A percentile compares a stretch with the other conserved stretches of the same genome.
Conservation (phyloP, 2,113 vertebrate genomes). For the Leuciscus idus region DNA sequence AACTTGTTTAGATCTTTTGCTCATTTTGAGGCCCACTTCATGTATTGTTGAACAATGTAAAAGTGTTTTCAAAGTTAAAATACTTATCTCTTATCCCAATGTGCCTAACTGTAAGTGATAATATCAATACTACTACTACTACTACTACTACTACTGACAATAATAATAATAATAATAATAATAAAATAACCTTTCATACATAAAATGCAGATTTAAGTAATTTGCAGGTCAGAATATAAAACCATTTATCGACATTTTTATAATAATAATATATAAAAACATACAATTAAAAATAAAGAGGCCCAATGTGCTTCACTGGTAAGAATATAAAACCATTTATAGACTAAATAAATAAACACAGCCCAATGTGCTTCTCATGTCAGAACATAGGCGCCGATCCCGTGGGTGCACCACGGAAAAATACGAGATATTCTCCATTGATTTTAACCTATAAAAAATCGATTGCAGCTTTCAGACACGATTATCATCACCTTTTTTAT, state of each 20-base stretch:
- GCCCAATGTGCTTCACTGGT: not conserved
- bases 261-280: too few relatives aligned
- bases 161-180: not conserved
- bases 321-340: not conserved
- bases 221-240: not conserved
- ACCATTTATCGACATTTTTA: not conserved
- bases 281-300: too few relatives aligned
- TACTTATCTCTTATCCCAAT: not conserved
- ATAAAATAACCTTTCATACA: not conserved
- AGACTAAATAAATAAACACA: not conserved
- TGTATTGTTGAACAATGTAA: not conserved
- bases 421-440: too few relatives aligned
- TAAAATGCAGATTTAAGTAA: not conserved
- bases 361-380: not conserved
- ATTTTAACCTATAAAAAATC: too few relatives aligned
- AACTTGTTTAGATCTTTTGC: not conserved
- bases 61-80: constrained; percentile 2
- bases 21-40: not conserved
- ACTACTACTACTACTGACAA: too few relatives aligned
- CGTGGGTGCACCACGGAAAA: too few relatives aligned
- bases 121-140: not conserved
- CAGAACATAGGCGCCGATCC: too few relatives aligned
- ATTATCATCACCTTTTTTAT: too few relatives aligned
- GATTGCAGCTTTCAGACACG: too few relatives aligned
- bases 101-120: not conserved